phyloP scores from a whole-genome alignment of 2,113 vertebrate genomes.

The Thalassarche chlororhynchos region DNA sequence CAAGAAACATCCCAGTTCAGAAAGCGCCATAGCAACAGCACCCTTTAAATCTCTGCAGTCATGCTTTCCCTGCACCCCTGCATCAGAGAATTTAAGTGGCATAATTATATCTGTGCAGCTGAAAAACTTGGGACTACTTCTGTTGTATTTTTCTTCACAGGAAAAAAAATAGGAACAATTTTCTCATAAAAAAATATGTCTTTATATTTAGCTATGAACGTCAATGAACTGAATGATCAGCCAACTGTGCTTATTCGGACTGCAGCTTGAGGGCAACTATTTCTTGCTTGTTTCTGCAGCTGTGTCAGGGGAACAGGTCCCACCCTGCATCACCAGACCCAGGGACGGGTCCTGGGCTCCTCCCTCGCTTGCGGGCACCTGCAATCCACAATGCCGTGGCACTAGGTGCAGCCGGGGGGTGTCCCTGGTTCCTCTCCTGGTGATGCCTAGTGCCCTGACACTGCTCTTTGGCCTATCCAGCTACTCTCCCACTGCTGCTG shows the following conservation, averaged over 20 bases:
- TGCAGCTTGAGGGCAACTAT: constrained; percentile 46
- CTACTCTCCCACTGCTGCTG: not conserved
- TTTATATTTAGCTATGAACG: constrained; percentile 64
- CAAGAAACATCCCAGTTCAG: constrained; percentile 49
- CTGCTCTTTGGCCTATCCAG: not conserved
- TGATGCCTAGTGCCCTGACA: not conserved
- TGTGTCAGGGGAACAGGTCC: not conserved
- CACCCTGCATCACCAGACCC: not conserved
- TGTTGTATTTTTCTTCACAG: constrained; percentile 56
- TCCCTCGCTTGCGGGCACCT: not conserved
- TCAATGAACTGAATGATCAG: constrained; percentile 46
- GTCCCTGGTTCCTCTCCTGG: not conserved
- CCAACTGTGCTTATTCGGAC: constrained; percentile 36
- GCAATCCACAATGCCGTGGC: fast-evolving
- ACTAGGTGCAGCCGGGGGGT: not conserved
- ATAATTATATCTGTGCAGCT: constrained; percentile 65
- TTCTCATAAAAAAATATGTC: constrained; percentile 46
- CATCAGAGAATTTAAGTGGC: constrained; percentile 48
- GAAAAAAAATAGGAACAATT: constrained; percentile 41
- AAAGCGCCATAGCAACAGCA: constrained; percentile 62
- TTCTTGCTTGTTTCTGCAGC: constrained; percentile 58
- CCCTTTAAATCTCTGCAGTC: constrained; percentile 46
- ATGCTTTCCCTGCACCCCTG: constrained; percentile 41
- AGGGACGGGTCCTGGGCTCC: not conserved
- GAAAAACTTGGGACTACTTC: constrained; percentile 61